Evolutionary conservation across 2,797 vertebrate genomes (phyloP).

Genomic region (Aythya fuligula): DNA sequence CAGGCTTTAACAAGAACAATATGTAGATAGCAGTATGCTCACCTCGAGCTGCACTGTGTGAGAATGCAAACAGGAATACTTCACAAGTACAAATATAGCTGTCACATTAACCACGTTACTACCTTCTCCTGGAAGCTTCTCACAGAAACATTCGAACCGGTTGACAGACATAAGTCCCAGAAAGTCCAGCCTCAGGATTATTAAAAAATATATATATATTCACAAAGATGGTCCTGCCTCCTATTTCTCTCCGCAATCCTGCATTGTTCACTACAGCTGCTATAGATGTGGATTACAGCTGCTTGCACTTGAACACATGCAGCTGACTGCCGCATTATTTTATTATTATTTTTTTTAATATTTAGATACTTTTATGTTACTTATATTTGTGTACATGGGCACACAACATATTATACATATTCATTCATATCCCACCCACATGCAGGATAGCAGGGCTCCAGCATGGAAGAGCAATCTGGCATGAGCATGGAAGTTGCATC

Average conservation of each 20-base stretch:
- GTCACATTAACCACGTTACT: not conserved
- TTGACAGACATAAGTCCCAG: not conserved
- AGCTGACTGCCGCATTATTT: not conserved
- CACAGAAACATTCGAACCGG: not conserved
- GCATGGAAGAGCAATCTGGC: not conserved
- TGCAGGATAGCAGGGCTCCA: not conserved
- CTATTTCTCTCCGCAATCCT: not conserved
- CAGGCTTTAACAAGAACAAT: not conserved
- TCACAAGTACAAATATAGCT: not conserved
- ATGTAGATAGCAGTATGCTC: not conserved
- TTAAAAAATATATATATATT: not conserved
- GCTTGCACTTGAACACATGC: not conserved
- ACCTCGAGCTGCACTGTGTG: not conserved
- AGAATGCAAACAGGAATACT: not conserved
- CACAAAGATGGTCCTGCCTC: not conserved
- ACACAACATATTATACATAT: not conserved
- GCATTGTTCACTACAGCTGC: not conserved
- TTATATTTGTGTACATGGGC: not conserved
- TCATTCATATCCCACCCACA: constrained; percentile 4
- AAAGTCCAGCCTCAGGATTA: not conserved
- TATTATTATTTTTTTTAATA: not conserved
- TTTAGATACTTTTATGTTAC: not conserved
- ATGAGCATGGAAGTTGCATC: not conserved
- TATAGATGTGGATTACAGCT: not conserved
- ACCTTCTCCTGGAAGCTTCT: not conserved